A percentile compares a stretch with the other conserved stretches of the same genome.
phyloP scores from a whole-genome alignment of 1,140 invertebrate species.

The Drosophila rufa region DNA sequence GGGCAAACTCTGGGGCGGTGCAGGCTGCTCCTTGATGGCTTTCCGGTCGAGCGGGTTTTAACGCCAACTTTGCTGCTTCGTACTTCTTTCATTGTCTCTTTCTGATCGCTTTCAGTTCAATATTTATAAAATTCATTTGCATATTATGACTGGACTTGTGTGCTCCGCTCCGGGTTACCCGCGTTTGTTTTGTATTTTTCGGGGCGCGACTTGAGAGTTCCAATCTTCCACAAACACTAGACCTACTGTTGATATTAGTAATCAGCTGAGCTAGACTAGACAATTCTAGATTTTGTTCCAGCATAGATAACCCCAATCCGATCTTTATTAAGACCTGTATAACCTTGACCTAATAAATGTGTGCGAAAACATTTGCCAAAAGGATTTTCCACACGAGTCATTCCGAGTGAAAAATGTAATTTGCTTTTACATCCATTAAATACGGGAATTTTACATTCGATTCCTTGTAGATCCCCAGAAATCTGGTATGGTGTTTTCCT shows the following conservation, averaged over 20 bases:
- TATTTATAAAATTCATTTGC: conserved; percentile 70
- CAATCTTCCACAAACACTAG: conserved; percentile 3
- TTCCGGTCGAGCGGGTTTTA: conserved; percentile 66
- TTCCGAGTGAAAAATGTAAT: background rate
- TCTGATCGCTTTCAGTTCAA: conserved; percentile 51
- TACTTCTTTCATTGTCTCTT: conserved; percentile 16
- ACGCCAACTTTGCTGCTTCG: conserved; percentile 15
- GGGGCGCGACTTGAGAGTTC: conserved; percentile 4
- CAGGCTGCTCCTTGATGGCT: conserved; percentile 38
- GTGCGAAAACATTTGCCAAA: conserved; percentile 1
- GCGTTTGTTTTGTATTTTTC: conserved; percentile 10
- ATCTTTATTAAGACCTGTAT: conserved; percentile 3
- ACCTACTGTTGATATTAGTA: background rate
- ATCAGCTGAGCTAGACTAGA: conserved; percentile 2
- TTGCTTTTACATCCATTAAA: background rate
- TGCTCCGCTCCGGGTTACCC: background rate
- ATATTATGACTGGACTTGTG: conserved; percentile 43
- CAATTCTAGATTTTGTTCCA: conserved; percentile 12
- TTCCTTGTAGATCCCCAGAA: conserved; percentile 23
- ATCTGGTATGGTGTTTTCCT: background rate
- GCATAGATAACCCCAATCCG: conserved; percentile 12
- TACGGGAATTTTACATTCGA: conserved; percentile 14
- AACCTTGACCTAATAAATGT: conserved; percentile 13
- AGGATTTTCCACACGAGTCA: conserved; percentile 15
- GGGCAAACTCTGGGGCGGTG: conserved; percentile 11